Conservation (phyloP, 30 jellyfish, hydroid and myxozoan species). For the Aurelia sp. region DNA sequence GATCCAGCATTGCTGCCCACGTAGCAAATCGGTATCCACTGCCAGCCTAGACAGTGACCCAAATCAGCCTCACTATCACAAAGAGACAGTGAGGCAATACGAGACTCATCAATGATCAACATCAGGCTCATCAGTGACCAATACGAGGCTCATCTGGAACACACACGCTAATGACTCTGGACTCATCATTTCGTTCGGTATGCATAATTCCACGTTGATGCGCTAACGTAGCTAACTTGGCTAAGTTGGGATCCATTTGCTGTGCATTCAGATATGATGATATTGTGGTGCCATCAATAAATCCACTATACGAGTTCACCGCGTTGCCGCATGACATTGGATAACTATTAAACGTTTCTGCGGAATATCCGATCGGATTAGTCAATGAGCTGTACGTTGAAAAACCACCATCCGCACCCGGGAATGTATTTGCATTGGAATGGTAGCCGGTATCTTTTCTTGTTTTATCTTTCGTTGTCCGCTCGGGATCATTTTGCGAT, state of each 20-base stretch:
- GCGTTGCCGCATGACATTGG: constrained; percentile 69
- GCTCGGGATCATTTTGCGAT: constrained; percentile 24
- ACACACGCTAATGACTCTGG: constrained; percentile 71
- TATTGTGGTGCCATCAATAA: constrained; percentile 49
- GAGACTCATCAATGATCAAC: too few relatives aligned
- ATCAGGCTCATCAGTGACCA: constrained; percentile 20
- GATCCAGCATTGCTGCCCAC: too few relatives aligned
- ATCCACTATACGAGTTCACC: constrained; percentile 55
- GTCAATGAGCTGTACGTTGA: constrained; percentile 40
- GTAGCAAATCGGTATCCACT: too few relatives aligned
- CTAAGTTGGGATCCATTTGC: constrained; percentile 62
- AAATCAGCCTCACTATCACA: too few relatives aligned
- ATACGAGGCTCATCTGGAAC: constrained; percentile 74
- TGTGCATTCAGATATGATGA: constrained; percentile 60
- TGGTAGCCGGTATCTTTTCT: constrained; percentile 56
- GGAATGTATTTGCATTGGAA: constrained; percentile 36
- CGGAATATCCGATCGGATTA: constrained; percentile 63
- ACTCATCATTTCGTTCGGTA: constrained; percentile 61
- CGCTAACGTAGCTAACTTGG: constrained; percentile 49
- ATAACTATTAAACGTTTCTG: constrained; percentile 41
- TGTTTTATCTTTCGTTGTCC: constrained; percentile 1
- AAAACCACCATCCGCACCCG: constrained; percentile 44
- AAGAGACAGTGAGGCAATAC: too few relatives aligned
- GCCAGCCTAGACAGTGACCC: too few relatives aligned
- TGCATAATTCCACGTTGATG: constrained; percentile 67